These are phyloP conservation scores for Glaucidium brasilianum DNA, from an alignment of 2,113 vertebrate species.

Conservation along the genomic window DNA sequence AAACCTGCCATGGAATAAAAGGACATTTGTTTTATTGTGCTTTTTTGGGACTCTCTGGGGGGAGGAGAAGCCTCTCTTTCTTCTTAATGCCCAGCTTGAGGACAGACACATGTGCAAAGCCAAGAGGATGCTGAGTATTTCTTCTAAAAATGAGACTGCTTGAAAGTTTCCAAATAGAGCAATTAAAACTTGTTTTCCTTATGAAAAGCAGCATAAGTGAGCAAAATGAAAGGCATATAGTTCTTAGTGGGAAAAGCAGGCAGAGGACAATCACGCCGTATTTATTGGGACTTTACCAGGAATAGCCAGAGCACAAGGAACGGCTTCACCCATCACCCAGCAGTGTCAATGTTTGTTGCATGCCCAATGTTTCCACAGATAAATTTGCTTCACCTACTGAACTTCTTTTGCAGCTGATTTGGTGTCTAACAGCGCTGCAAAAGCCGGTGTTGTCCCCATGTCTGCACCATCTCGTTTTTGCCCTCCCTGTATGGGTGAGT, in stretches of 20 bases:
- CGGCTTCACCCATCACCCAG: rapidly evolving
- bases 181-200: background rate
- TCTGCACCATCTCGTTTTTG: background rate
- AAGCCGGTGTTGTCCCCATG: rapidly evolving
- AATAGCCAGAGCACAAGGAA: background rate
- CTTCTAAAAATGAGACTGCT: background rate
- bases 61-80: background rate
- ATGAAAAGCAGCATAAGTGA: background rate
- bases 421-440: background rate
- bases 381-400: background rate
- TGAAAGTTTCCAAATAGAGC: background rate
- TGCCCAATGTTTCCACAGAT: background rate
- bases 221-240: background rate
- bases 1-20: background rate
- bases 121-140: background rate
- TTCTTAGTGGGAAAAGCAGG: background rate
- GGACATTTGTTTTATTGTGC: background rate
- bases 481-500: background rate
- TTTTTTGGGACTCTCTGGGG: background rate
- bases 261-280: background rate
- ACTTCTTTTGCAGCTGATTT: background rate
- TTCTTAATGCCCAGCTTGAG: background rate
- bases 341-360: background rate
- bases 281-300: background rate
- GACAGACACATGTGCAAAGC: background rate